Conservation (phyloP, 2,888 invertebrate genomes). For the Trypoxylon attenuatum region DNA sequence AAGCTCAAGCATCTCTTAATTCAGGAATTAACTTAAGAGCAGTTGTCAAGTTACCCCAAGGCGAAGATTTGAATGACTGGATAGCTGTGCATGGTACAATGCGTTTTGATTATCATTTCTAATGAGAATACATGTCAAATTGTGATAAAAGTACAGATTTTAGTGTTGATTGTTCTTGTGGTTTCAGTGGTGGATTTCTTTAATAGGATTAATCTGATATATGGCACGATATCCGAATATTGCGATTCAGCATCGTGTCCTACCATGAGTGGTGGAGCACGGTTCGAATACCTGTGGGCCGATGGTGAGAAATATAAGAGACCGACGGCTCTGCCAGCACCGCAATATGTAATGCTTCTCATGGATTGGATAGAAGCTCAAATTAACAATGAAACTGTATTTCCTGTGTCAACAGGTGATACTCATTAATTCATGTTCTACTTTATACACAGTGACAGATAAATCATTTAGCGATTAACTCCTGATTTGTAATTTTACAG, state of each 20-base stretch:
- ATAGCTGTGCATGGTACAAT: constrained; percentile 91
- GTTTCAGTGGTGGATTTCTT: constrained; percentile 95
- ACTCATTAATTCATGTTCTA: constrained; percentile 1
- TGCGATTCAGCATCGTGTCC: constrained; percentile 90
- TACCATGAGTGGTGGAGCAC: constrained; percentile 92
- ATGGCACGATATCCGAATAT: constrained; percentile 90
- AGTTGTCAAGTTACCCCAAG: constrained; percentile 88
- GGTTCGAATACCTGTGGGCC: constrained; percentile 94
- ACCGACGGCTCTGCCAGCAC: constrained; percentile 88
- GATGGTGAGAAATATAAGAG: constrained; percentile 87
- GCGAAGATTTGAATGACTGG: constrained; percentile 93
- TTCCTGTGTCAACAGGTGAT: constrained; percentile 86
- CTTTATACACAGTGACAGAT: constrained; percentile 6
- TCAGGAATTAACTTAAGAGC: constrained; percentile 90
- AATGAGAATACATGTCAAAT: too few species aligned
- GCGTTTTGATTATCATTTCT: neutral
- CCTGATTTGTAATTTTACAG: constrained; percentile 77
- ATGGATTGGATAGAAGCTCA: constrained; percentile 96
- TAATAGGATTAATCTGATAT: constrained; percentile 93
- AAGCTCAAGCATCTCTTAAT: constrained; percentile 92
- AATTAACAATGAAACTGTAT: constrained; percentile 91
- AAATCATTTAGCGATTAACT: neutral
- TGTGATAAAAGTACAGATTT: too few species aligned
- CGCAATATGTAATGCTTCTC: constrained; percentile 86
- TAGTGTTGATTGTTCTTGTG: constrained; percentile 54